Base-by-base conservation (phyloP, 2,113 vertebrate genomes). In the Emydura subglobosa region DNA sequence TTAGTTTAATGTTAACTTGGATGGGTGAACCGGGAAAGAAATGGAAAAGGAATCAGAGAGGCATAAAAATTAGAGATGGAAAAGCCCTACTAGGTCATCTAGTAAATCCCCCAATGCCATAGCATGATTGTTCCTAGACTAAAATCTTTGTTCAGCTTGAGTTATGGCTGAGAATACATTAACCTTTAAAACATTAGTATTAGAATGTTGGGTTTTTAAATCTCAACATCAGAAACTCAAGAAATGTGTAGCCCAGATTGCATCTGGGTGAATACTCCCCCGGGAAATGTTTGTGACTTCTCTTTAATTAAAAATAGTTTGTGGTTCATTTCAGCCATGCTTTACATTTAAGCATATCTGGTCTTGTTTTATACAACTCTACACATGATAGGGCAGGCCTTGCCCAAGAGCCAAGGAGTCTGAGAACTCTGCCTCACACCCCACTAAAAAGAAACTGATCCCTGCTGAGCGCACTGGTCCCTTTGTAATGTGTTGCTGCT, bases 101-200 rank as follows among this genome's bases (percentile, higher is more conserved):
- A 6, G 90, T 93, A 93, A 68, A 68, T 93, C 57, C 82, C 89
- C 91, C 49, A 21, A 83, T 96, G 89, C 83, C 79, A 79, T 83
- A 7, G 42, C 24, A 81, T 95, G 96, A 96, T 91, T 95, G 85
- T 68, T 96, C 83, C 91, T 44, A 76, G 82, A 11, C 93, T 59
- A 54, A 92, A 92, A 96, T 88, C 83, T 81, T 86, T 10, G 65
- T 91, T 90, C 0, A 0, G n/a, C 65, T 22, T 72, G 83, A 88
- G 83, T 51, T 97, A 93, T 88, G 82, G 59, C 82, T 93, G 83
- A 79, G 94, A 97, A 97, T 97, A 95, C 87, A 97, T 97, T 97
- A 97, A 97, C 97, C 97, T 97, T 97, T 97, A 96, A 95, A 96
- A 96, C 92, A 96, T 92, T 86, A 57, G 47, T n/a, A 87, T 95